Evolutionary conservation across 2,888 invertebrate species (phyloP).

Genomic region (Itoplectis maculator): DNA sequence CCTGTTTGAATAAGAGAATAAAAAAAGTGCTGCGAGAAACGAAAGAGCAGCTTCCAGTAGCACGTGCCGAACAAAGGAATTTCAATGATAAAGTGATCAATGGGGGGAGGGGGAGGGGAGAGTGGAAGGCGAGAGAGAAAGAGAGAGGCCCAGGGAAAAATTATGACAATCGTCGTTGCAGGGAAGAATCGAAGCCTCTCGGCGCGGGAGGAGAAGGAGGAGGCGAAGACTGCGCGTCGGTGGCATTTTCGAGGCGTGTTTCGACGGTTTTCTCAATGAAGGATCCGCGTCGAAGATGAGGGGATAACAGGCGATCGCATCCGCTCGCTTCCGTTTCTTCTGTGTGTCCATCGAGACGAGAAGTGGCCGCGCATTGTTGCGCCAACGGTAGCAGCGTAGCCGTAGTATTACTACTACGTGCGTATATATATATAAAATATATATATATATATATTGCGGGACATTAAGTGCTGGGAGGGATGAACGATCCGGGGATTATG

Average conservation of each 20-base stretch:
- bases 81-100: slow-evolving; percentile 56
- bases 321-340: slow-evolving; percentile 59
- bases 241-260: slow-evolving; percentile 33
- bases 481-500: slow-evolving; percentile 38
- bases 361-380: slow-evolving; percentile 32
- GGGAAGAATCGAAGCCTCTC: slow-evolving; percentile 48
- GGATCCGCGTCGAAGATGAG: slow-evolving; percentile 52
- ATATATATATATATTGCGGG: slow-evolving; percentile 35
- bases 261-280: slow-evolving; percentile 58
- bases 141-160: slow-evolving; percentile 36
- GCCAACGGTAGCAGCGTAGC: slow-evolving; percentile 2
- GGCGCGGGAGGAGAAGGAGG: slow-evolving; percentile 4
- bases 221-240: slow-evolving; percentile 34
- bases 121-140: slow-evolving; percentile 36
- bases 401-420: background rate
- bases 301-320: slow-evolving; percentile 53
- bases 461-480: slow-evolving; percentile 54
- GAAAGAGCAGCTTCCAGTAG: slow-evolving; percentile 25
- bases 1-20: slow-evolving; percentile 4
- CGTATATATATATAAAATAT: background rate
- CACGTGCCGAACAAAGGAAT: slow-evolving; percentile 64
- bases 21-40: background rate
- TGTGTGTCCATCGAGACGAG: slow-evolving; percentile 17
- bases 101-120: slow-evolving; percentile 7
- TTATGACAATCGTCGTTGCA: slow-evolving; percentile 59